Base-by-base conservation (phyloP, 2,113 vertebrate species). In the Engraulis encrasicolus region DNA sequence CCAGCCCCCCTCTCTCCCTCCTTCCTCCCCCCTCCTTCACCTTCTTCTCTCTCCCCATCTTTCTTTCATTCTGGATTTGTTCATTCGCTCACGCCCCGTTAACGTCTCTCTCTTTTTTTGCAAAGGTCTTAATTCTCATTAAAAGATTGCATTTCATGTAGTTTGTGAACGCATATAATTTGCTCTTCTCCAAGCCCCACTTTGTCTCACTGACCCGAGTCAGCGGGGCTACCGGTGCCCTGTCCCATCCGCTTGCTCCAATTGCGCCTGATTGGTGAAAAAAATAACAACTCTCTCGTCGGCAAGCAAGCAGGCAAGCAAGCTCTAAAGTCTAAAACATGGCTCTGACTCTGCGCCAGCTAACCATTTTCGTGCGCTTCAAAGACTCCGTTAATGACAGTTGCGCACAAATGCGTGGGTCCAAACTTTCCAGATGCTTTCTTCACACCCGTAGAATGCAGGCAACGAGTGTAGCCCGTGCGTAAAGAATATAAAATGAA, bases 261-360 rank as follows among this genome's bases (percentile, higher is more conserved):
- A 96, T 95, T 94, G 93, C 90, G 89, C 89, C 78, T 96, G 96
- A 97, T 94, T 93, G 95, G 95, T 95, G 94, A 92, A 93, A 94
- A 74, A 74, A 94, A 95, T 93, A 93, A 95, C 92, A 93, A 92
- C 92, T 95, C 94, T 93, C 94, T 93, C 93, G n/a, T 90, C 40
- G 40, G n/a, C n/a, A n/a, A n/a, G n/a, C 66, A 36, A 5, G 18
- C 66, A 74, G 95, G 90, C 90, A 91, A 86, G n/a, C n/a, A n/a
- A n/a, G n/a, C 89, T 87, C 80, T 50, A 52, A 79, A 31, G 66
- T 74, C 23, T 74, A 74, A 74, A 74, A 74, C 66, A 74, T 71
- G 66, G 66, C 66, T 31, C 66, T 27, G 23, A 15, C 23, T 74
- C 23, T 74, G 3, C 66, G 66, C 66, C 66, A 74, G 34, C 23